phyloP scores from a whole-genome alignment of 2,797 vertebrate genomes.

The Masticophis lateralis region DNA sequence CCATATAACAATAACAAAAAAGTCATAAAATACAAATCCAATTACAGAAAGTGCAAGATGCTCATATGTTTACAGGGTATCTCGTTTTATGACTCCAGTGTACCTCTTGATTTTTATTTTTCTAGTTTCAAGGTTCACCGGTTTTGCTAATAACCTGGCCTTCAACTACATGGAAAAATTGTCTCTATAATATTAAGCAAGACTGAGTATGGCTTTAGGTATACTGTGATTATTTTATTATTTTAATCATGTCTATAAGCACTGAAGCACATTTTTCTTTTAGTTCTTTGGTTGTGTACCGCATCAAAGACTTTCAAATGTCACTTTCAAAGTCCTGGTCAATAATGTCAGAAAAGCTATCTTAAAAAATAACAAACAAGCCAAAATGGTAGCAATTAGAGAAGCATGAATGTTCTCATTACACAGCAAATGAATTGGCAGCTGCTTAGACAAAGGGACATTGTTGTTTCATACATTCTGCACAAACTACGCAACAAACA shows the following conservation, averaged over 20 bases:
- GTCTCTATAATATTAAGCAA: background rate
- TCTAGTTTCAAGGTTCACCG: background rate
- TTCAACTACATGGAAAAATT: background rate
- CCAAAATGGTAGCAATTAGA: background rate
- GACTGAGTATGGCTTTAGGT: background rate
- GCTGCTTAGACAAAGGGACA: background rate
- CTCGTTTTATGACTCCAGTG: conserved; percentile 17
- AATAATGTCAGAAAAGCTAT: background rate
- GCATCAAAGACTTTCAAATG: background rate
- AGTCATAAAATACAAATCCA: conserved; percentile 4
- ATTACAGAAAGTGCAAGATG: background rate
- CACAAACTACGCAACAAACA: background rate
- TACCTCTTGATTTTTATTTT: conserved; percentile 6
- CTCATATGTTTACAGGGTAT: background rate
- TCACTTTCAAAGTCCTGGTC: background rate
- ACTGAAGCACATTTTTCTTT: background rate
- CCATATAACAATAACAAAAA: conserved; percentile 8
- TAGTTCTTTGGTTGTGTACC: background rate
- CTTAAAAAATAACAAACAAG: background rate
- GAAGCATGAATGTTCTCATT: background rate
- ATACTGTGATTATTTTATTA: background rate
- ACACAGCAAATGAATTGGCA: background rate
- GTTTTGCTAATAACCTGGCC: background rate
- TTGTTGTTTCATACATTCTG: background rate
- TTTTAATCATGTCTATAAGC: background rate